A percentile compares a stretch with the other conserved stretches of the same genome.
Evolutionary conservation across 2,888 invertebrate genomes (phyloP).

Genomic region (Petrolisthes manimaculis): DNA sequence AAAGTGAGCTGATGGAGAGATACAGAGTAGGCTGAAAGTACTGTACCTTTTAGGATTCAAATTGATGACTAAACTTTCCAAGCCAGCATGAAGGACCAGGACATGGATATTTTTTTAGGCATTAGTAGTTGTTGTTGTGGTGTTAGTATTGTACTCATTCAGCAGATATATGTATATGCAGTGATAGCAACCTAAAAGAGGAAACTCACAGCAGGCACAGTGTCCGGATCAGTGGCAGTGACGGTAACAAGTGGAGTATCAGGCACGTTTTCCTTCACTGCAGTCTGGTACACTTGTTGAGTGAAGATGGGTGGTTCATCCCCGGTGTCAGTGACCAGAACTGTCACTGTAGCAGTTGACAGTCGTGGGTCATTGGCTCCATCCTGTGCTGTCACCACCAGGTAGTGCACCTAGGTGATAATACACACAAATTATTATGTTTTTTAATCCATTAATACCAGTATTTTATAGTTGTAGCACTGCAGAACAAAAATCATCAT

Average conservation of each 20-base stretch:
- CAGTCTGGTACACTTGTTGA: conserved; percentile 80
- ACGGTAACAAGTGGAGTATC: conserved; percentile 85
- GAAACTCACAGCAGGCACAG: conserved; percentile 37
- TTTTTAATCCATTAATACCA: not conserved
- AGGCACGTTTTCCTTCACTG: conserved; percentile 86
- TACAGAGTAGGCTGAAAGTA: not conserved
- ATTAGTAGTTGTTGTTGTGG: too few relatives aligned
- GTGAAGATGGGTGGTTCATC: conserved; percentile 87
- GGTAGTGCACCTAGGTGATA: conserved; percentile 78
- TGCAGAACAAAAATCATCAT: not conserved
- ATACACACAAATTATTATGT: not conserved
- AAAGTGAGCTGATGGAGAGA: not conserved
- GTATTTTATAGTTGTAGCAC: not conserved
- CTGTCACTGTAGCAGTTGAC: conserved; percentile 88
- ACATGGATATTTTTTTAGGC: not conserved
- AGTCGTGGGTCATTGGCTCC: conserved; percentile 87
- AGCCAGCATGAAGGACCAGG: not conserved
- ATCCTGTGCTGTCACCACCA: conserved; percentile 90
- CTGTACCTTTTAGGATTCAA: not conserved
- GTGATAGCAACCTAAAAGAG: too few relatives aligned
- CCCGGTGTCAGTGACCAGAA: conserved; percentile 82
- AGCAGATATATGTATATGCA: too few relatives aligned
- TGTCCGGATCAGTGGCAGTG: conserved; percentile 72
- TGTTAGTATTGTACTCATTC: too few relatives aligned
- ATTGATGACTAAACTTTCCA: not conserved